These are phyloP conservation scores for Marmota monax DNA, from an alignment of 2,113 vertebrate genomes.

Conservation along the genomic window DNA sequence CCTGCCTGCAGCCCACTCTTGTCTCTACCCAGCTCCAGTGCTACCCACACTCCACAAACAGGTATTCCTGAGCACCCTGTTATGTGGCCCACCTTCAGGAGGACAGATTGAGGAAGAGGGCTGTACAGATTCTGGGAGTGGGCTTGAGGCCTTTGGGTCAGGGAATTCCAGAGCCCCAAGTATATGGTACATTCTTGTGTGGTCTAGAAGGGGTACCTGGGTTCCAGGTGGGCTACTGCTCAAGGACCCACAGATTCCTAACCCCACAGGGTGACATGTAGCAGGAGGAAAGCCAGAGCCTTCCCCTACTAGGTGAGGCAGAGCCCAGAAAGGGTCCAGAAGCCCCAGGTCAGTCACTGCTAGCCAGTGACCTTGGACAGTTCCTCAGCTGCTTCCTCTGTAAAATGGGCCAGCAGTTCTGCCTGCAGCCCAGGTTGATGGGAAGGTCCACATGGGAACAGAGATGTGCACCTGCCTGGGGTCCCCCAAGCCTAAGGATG, in stretches of 20 bases:
- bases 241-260: background rate
- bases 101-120: background rate
- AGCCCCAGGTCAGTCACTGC: background rate
- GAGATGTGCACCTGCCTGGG: background rate
- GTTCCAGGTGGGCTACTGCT: background rate
- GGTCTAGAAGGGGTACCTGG: background rate
- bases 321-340: background rate
- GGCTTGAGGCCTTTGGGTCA: background rate
- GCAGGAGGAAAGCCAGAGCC: background rate
- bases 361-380: background rate
- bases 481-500: background rate
- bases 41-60: background rate
- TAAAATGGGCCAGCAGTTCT: slow-evolving; percentile 45
- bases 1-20: background rate
- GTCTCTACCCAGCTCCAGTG: background rate
- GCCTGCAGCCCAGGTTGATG: background rate
- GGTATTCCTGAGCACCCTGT: background rate
- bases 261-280: background rate
- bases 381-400: background rate
- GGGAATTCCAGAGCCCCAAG: background rate
- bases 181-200: background rate
- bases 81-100: background rate
- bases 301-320: background rate
- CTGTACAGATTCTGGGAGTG: background rate
- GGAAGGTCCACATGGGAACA: background rate